Base-by-base conservation (phyloP, 2,888 invertebrate species). In the Latheticus oryzae region DNA sequence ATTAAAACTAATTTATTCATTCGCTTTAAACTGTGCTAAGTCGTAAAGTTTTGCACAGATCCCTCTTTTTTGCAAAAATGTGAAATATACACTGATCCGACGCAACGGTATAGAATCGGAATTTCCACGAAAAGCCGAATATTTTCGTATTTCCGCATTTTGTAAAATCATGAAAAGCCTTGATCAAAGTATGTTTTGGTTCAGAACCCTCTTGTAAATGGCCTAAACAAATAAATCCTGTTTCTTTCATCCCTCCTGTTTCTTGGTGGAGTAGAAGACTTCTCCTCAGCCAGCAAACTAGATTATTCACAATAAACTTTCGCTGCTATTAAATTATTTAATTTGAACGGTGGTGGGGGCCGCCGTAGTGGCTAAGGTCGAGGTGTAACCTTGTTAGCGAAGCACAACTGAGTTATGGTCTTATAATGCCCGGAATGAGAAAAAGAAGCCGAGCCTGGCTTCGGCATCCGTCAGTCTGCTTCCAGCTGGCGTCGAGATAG, bases 281-380 rank as follows among this genome's bases (percentile, higher is more conserved):
- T 42, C 48, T 50, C 53, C 58, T 28, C 60, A 61, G 68, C 68
- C 70, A 15, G 61, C 65, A 77, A 79, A 79, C 78, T 75, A 77
- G 79, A 79, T 79, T 80, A 80, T 80, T 79, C 79, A 78, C 79
- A 79, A 79, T 80, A 79, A 79, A 79, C 79, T 80, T 80, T 79
- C 78, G 76, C 77, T 74, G 74, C 75, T 79, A 80, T 79, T 80
- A 79, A 79, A 79, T 80, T 79, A 79, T 79, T 79, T 80, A 80
- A 80, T 80, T 80, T 79, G 70, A 70, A 68, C 76, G 75, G 74
- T 69, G 69, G 72, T 67, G 71, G 74, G 72, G 73, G 70, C 65
- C 63, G 69, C 66, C 40, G 72, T 71, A 73, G 74, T 74, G 73
- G 72, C 74, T 75, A 76, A 76, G 76, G 78, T 77, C 79, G 77